Percentiles rank a stretch among this genome's conserved stretches.
These are phyloP conservation scores for Leptopterna dolabrata DNA, from an alignment of 2,888 invertebrate species.

Conservation along the genomic window DNA sequence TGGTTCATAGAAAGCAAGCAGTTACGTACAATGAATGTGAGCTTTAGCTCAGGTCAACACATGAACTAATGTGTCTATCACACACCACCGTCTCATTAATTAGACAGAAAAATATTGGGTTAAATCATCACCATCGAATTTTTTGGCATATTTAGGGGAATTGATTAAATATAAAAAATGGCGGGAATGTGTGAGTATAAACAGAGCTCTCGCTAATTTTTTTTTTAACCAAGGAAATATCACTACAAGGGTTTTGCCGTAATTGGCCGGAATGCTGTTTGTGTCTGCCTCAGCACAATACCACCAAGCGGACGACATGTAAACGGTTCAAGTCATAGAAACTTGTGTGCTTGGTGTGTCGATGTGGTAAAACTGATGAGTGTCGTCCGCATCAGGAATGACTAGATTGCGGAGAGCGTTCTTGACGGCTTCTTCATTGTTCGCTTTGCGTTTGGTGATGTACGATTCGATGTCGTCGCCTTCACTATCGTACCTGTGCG, in stretches of 20 bases:
- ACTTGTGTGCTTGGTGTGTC: conserved; percentile 57
- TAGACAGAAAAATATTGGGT: too few relatives aligned
- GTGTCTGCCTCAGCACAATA: not conserved
- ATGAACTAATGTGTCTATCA: too few relatives aligned
- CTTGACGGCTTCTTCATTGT: conserved; percentile 59
- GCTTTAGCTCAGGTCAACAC: too few relatives aligned
- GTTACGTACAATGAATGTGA: too few relatives aligned
- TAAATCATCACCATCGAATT: too few relatives aligned
- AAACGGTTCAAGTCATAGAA: conserved; percentile 42
- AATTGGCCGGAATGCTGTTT: not conserved
- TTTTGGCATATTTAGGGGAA: too few relatives aligned
- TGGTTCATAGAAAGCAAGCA: too few relatives aligned
- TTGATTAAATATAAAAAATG: too few relatives aligned
- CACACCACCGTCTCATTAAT: too few relatives aligned
- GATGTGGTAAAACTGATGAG: conserved; percentile 60
- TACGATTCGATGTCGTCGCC: conserved; percentile 57
- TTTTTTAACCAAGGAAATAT: too few relatives aligned
- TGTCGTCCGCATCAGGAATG: conserved; percentile 60
- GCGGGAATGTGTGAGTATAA: too few relatives aligned
- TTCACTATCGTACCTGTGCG: conserved; percentile 58
- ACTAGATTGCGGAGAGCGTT: conserved; percentile 62
- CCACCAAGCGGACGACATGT: not conserved
- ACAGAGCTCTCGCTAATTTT: too few relatives aligned
- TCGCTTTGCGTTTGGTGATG: conserved; percentile 51
- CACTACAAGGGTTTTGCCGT: not conserved